Evolutionary conservation across 2,113 vertebrate genomes (phyloP).

Genomic region (Megaceryle maxima): DNA sequence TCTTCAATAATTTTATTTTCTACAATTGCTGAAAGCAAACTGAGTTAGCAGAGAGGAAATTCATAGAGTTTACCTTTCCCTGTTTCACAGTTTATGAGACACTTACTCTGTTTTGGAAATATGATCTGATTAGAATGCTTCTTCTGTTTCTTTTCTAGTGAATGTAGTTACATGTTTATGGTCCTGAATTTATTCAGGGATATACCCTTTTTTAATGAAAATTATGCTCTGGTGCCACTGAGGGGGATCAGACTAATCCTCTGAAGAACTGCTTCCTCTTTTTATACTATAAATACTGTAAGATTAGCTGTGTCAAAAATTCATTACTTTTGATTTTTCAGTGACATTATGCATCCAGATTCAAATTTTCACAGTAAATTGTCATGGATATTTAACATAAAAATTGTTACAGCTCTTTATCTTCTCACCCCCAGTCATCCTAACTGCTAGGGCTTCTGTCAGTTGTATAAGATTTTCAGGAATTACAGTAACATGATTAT

Average conservation of each 20-base stretch:
- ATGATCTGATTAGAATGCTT: neutral
- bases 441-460: neutral
- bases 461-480: neutral
- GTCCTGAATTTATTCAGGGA: neutral
- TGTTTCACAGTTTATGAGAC: neutral
- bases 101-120: neutral
- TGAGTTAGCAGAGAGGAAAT: neutral
- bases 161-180: neutral
- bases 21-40: neutral
- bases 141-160: neutral
- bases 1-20: conserved; percentile 8
- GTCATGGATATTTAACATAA: neutral
- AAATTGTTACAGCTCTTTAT: neutral
- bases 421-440: neutral
- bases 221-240: neutral
- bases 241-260: neutral
- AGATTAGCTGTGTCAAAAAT: neutral
- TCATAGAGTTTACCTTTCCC: neutral
- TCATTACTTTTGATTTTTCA: neutral
- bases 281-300: neutral
- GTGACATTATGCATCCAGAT: neutral
- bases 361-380: neutral
- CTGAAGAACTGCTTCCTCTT: neutral
- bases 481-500: neutral
- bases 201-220: neutral